Conservation (phyloP, 2,888 invertebrate species). For the Cartodere bifasciata region DNA sequence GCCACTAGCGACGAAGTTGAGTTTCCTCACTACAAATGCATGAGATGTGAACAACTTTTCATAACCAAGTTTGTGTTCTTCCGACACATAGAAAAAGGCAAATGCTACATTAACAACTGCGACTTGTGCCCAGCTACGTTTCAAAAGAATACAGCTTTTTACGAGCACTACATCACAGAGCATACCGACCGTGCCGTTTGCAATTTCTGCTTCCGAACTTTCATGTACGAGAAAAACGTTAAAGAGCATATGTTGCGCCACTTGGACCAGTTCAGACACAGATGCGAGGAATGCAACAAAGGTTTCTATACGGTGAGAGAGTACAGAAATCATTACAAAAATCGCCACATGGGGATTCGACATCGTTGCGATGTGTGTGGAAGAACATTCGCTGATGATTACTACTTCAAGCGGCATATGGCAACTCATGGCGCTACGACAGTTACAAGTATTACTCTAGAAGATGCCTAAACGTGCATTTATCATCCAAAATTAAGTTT, state of each 20-base stretch:
- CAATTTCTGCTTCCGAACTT: slow-evolving; percentile 33
- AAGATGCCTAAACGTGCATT: too few species aligned
- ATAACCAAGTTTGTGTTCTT: slow-evolving; percentile 33
- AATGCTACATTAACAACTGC: slow-evolving; percentile 33
- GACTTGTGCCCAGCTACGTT: slow-evolving; percentile 30
- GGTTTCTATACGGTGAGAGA: slow-evolving; percentile 35
- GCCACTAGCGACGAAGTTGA: slow-evolving; percentile 30
- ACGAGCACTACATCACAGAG: slow-evolving; percentile 27
- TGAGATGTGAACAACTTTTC: slow-evolving; percentile 33
- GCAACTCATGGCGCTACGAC: slow-evolving; percentile 26
- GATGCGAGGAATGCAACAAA: slow-evolving; percentile 34
- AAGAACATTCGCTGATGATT: slow-evolving; percentile 34
- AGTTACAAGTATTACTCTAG: too few species aligned
- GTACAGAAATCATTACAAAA: slow-evolving; percentile 33
- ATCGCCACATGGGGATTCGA: slow-evolving; percentile 34
- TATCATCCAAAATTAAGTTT: too few species aligned
- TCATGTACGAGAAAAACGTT: slow-evolving; percentile 35
- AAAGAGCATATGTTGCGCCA: slow-evolving; percentile 34
- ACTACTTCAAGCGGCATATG: slow-evolving; percentile 33
- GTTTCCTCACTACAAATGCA: slow-evolving; percentile 29
- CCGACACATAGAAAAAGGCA: slow-evolving; percentile 33
- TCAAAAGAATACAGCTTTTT: slow-evolving; percentile 30
- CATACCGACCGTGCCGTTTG: slow-evolving; percentile 33
- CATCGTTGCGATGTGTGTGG: slow-evolving; percentile 31
- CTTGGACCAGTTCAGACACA: slow-evolving; percentile 32